Evolutionary conservation across 2,113 vertebrate species (phyloP), one percentile per base, ranked within the genome.

Genomic region (Tretioscincus oriximinensis): DNA sequence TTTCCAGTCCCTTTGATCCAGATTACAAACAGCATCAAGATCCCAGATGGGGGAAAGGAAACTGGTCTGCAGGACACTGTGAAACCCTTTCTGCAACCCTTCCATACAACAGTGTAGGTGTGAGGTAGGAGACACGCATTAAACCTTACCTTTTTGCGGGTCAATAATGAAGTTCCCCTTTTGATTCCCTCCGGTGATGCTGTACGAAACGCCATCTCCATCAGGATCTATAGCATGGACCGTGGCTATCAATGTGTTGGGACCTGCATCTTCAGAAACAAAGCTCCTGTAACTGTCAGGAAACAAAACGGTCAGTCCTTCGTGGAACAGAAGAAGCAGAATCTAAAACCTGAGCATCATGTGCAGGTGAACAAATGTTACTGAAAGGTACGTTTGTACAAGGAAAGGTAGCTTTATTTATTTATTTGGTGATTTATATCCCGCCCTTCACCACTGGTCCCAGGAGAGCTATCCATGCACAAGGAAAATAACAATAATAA

Each of bases 181-280:
- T 74, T 95, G 90, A 63, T 97, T 97, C 78, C 97, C 97, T 73
- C 94, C 92, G 2, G 92, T 85, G 86, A 97, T 97, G 80, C 90
- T 94, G 2, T 97, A 97, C 0, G 93, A 93, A 84, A 98, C 96
- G 2, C 93, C 95, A 60, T 97, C 97, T 20, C 97, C 97, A 80
- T 98, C 97, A 1, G 96, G 96, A 82, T 98, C 97, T 79, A 97
- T 95, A 10, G 97, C 97, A 85, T 95, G 93, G 69, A 98, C 96
- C 1, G 97, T 96, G 60, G 96, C 96, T 51, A 98, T 93, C 58
- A 98, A 81, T 0, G 96, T 97, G 92, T 96, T 96, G 58, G 97
- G 96, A 1, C 96, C 96, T 0, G 97, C 97, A 24, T 98, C 97
- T 90, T 98, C 97, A 0, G 97, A 97, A 82, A 98, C 96, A 77